Conservation (phyloP, 2,113 vertebrate species). For the Malurus cyaneus region DNA sequence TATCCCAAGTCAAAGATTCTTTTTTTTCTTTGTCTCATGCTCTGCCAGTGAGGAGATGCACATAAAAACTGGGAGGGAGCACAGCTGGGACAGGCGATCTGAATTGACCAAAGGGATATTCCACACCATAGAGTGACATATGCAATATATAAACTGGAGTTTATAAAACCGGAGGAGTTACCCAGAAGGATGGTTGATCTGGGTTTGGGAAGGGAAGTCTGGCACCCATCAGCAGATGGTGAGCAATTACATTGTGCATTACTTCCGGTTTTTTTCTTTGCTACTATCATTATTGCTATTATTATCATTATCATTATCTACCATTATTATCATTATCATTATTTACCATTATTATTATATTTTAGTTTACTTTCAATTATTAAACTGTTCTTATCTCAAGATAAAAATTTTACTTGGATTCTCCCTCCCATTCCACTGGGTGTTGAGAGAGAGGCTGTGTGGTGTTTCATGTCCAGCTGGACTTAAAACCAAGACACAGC, state of each 20-base stretch:
- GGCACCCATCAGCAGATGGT: fast-evolving
- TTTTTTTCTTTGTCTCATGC: background rate
- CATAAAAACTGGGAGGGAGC: background rate
- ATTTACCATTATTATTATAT: background rate
- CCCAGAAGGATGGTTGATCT: background rate
- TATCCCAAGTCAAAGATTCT: background rate
- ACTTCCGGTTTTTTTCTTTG: fast-evolving
- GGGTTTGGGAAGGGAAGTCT: fast-evolving
- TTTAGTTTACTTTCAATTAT: background rate
- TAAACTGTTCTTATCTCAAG: background rate
- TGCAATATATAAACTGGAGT: background rate
- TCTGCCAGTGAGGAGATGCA: background rate
- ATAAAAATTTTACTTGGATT: background rate
- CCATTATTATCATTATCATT: too few species aligned
- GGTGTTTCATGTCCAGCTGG: background rate
- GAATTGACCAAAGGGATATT: background rate
- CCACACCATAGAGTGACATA: background rate
- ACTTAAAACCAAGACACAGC: background rate
- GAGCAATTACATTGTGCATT: background rate
- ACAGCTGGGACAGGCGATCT: background rate
- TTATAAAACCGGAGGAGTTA: background rate
- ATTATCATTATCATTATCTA: background rate
- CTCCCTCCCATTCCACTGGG: background rate
- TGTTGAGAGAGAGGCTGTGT: background rate
- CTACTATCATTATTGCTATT: background rate